Evolutionary conservation across 2,113 vertebrate genomes (phyloP).

Genomic region (Neogale vison): DNA sequence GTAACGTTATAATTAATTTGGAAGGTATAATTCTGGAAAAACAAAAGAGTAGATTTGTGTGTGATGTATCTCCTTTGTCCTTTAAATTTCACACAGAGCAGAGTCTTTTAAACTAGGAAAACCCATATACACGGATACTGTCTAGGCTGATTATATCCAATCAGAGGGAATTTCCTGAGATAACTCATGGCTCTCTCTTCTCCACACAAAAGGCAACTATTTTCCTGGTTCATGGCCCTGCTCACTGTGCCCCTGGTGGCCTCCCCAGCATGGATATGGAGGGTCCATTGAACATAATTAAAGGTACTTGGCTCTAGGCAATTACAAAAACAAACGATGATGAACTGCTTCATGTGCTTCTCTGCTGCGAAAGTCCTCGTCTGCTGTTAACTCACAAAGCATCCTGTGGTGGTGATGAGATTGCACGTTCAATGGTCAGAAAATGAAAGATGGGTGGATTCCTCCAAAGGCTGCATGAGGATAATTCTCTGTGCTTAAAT

Average conservation of each 20-base stretch:
- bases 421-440: constrained; percentile 1
- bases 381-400: not conserved
- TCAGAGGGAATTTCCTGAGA: not conserved
- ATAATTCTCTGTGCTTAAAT: constrained; percentile 45
- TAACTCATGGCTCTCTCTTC: not conserved
- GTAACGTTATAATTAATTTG: not conserved
- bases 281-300: constrained; percentile 27
- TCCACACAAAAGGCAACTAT: constrained; percentile 32
- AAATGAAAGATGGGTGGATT: constrained; percentile 24
- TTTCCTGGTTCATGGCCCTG: not conserved
- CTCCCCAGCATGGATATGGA: not conserved
- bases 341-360: not conserved
- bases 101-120: not conserved
- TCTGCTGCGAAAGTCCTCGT: constrained; percentile 7
- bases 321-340: constrained; percentile 64
- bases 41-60: not conserved
- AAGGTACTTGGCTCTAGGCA: constrained; percentile 1
- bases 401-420: constrained; percentile 17
- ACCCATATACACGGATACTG: not conserved
- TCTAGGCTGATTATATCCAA: not conserved
- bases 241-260: not conserved
- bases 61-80: not conserved
- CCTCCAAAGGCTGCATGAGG: not conserved
- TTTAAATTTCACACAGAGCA: not conserved
- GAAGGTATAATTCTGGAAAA: constrained; percentile 4